Evolutionary conservation across 2,888 invertebrate genomes (phyloP).

Genomic region (Cephalotes varians): DNA sequence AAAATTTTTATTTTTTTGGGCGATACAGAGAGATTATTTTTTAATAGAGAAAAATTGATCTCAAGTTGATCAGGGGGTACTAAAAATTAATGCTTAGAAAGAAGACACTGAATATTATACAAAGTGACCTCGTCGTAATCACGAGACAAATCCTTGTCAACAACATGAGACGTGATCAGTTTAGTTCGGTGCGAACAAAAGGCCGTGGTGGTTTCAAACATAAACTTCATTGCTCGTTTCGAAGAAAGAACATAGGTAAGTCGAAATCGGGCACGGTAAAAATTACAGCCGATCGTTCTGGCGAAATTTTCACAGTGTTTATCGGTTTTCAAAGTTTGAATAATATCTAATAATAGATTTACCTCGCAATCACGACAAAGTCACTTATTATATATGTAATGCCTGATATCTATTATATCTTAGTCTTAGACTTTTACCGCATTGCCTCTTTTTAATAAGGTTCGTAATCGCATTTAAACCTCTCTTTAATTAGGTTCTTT

Average conservation of each 20-base stretch:
- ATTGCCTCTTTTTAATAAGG: not conserved
- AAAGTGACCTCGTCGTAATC: conserved; percentile 13
- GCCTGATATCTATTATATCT: not conserved
- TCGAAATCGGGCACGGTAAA: not conserved
- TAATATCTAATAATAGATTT: not conserved
- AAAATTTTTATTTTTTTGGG: not conserved
- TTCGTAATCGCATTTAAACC: no score
- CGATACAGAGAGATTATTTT: not conserved
- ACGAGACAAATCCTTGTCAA: conserved; percentile 18
- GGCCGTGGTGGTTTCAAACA: not conserved
- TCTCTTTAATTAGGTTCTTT: no score
- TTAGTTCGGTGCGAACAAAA: conserved; percentile 5
- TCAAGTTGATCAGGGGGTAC: not conserved
- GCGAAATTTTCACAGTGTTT: not conserved
- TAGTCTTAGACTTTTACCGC: not conserved
- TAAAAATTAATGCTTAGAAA: not conserved
- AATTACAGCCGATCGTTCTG: not conserved
- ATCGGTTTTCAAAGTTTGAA: not conserved
- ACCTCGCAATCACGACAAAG: not conserved
- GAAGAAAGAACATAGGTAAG: not conserved
- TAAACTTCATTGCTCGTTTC: not conserved
- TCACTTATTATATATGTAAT: not conserved
- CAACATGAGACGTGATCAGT: not conserved
- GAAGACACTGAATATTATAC: conserved; percentile 1
- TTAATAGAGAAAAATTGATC: not conserved